Percentiles rank a stretch among this genome's conserved stretches.
Evolutionary conservation across 92 coral and sea anemone species (phyloP).

Genomic region (Montipora capitata): DNA sequence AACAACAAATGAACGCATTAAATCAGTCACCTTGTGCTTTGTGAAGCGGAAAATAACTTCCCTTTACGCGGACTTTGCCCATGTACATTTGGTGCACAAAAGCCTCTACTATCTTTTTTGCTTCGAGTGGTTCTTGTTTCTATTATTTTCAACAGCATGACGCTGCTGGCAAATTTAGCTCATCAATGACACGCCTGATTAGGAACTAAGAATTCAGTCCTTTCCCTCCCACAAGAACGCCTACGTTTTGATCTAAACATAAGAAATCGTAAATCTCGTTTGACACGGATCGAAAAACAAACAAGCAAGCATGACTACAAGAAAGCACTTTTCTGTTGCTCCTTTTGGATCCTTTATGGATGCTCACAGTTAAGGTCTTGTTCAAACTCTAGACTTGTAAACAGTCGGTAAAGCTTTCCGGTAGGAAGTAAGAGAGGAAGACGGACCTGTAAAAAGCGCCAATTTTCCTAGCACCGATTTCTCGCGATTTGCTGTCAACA

Average conservation of each 20-base stretch:
- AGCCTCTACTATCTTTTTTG: neutral
- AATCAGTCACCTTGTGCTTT: neutral
- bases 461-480: too few species aligned
- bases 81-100: neutral
- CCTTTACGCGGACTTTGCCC: slow-evolving; percentile 5
- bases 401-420: neutral
- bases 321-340: neutral
- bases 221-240: neutral
- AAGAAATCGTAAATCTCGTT: neutral
- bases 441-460: neutral
- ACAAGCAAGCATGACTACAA: neutral
- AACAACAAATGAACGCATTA: neutral
- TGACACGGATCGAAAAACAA: neutral
- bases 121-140: neutral
- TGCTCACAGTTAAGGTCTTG: neutral
- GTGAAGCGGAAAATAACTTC: slow-evolving; percentile 1
- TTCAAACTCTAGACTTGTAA: too few species aligned
- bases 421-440: neutral
- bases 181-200: neutral
- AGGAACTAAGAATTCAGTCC: neutral
- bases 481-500: too few species aligned
- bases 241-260: neutral
- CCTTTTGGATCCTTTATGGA: neutral
- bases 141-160: slow-evolving; percentile 1
- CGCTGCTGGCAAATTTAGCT: neutral